Evolutionary conservation across 2,888 invertebrate species (phyloP), one percentile per base, ranked within the genome.

Genomic region (Pammene aurita): DNA sequence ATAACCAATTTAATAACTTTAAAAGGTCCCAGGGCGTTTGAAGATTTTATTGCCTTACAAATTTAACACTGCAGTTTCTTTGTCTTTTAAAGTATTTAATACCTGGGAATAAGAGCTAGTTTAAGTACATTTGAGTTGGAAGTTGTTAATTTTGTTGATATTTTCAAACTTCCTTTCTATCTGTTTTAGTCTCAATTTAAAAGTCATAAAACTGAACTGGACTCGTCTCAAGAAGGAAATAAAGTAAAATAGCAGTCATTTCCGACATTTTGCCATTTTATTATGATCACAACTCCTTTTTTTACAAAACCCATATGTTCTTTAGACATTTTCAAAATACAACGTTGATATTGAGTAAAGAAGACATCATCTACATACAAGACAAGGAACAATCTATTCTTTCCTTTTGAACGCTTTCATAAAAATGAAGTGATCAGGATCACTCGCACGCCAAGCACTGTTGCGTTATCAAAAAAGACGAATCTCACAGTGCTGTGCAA

Each of bases 121-220:
- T 62, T 62, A 11, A 55, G 13, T 34, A 6, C 5, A 16, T 50
- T 67, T 42, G 0, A n/a, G 6, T 62, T 42, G 0, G 0, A 14
- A 56, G 0, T 6, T 2, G 10, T 54, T 2, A 2, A 48, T 14
- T 14, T 4, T 62, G 16, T 9, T 18, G 46, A 26, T 48, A 35
- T 57, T 35, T 57, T 18, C 38, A 35, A 61, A 70, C 50, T 67
- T 67, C 64, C 69, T 70, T 63, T 70, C 68, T 63, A 52, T 46
- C 55, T 55, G 67, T 76, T 74, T 74, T 64, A 74, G 78, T 72
- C 72, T 74, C 75, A 79, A 82, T 83, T 82, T 79, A 80, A 84
- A 82, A 78, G 75, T 73, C 78, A 75, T 84, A 80, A 83, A 84
- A 79, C 71, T n/a, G 66, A 70, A 70, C 72, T 46, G 71, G 61